A percentile compares a stretch with the other conserved stretches of the same genome.
These are phyloP conservation scores for Acanthosepion esculentum DNA, from an alignment of 2,888 invertebrate genomes.

Conservation along the genomic window DNA sequence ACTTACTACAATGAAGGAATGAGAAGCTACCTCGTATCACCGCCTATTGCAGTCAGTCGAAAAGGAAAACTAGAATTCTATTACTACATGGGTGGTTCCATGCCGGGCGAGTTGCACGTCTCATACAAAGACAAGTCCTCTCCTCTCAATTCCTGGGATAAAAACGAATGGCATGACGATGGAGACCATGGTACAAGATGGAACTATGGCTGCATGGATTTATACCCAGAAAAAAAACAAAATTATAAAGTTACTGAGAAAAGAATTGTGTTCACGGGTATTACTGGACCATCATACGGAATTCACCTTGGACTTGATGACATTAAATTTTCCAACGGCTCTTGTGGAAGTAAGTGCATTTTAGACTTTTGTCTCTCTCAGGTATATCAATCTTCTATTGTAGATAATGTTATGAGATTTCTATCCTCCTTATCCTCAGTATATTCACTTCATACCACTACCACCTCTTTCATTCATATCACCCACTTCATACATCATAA, in stretches of 20 bases:
- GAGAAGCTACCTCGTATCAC: not conserved
- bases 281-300: not conserved
- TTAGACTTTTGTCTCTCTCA: no score
- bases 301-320: not conserved
- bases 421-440: no score
- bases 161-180: not conserved
- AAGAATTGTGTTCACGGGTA: not conserved
- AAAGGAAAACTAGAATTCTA: not conserved
- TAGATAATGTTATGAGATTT: no score
- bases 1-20: not conserved
- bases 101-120: not conserved
- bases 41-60: not conserved
- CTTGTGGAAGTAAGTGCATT: not conserved
- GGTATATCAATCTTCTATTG: no score
- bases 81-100: not conserved
- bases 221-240: not conserved
- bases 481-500: no score
- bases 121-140: not conserved
- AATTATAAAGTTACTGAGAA: not conserved
- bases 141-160: not conserved
- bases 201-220: conserved; percentile 7
- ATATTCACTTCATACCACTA: no score
- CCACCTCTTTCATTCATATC: no score
- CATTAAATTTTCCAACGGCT: not conserved
- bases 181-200: not conserved